Evolutionary conservation across 2,113 vertebrate species (phyloP), one percentile per base, ranked within the genome.

Genomic region (Clarias magur): DNA sequence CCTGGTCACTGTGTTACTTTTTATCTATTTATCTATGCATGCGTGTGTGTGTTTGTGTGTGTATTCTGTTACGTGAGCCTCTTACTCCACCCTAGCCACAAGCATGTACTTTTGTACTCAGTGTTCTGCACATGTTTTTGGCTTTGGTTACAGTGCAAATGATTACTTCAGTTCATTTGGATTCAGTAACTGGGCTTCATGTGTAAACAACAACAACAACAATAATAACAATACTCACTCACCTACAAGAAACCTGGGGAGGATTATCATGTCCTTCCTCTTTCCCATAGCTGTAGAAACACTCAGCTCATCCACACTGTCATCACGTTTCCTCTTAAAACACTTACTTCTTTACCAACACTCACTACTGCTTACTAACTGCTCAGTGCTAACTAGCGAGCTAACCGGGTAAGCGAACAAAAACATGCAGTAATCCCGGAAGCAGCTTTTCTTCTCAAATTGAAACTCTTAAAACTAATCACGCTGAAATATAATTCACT

Each of bases 181-280:
- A 7, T 72, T 42, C 68, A 68, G 65, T 19, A 38, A 48, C 5
- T 48, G 48, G 8, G 2, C 17, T 70, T 72, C 2, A 38, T 72
- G 0, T 72, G 34, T 75, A 75, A 75, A 48, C 7, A 48, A 7
- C 0, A 48, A 48, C 0, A 48, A 48, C 8, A 48, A 48, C 0
- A 48, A 48, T 48, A 48, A n/a, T 17, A 21, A 19, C 9, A 11
- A 19, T 53, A 25, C 59, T 60, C 15, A 92, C 93, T 94, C 82
- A 95, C 95, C 91, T 57, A 89, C 86, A 10, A 95, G 89, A 85
- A 94, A 95, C 88, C 93, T 93, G 89, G 94, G 92, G 65, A 94
- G 94, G 78, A 95, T 94, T 93, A 95, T 94, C 94, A 95, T 93
- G 86, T 96, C 95, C 90, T 96, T 96, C 81, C 94, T 94, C 91